Percentiles rank a stretch among this genome's conserved stretches.
These are phyloP conservation scores for Drosophila stalkeri DNA, from an alignment of 2,888 invertebrate species.

Conservation along the genomic window DNA sequence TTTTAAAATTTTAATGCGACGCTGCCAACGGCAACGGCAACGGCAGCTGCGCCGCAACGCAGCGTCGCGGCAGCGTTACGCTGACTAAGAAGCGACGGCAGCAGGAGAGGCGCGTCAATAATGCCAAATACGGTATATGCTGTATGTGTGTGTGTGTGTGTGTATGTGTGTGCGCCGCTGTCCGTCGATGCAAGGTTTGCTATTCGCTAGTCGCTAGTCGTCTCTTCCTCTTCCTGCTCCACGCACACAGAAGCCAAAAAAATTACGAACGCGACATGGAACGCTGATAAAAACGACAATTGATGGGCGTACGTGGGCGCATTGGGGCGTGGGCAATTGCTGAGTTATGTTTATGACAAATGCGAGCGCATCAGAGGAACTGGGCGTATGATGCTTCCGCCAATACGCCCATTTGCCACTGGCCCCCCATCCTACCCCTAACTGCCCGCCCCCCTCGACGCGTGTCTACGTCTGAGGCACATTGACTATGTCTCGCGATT, in stretches of 20 bases:
- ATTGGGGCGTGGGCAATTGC: slow-evolving; percentile 79
- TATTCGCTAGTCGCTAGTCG: not conserved
- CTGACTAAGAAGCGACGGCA: slow-evolving; percentile 60
- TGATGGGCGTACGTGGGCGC: slow-evolving; percentile 78
- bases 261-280: slow-evolving; percentile 72
- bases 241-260: slow-evolving; percentile 47
- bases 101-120: slow-evolving; percentile 46
- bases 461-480: too few relatives aligned
- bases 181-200: slow-evolving; percentile 17
- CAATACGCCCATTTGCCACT: slow-evolving; percentile 14
- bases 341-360: slow-evolving; percentile 81
- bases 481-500: not conserved
- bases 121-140: slow-evolving; percentile 43
- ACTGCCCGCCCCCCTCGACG: not conserved
- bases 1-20: slow-evolving; percentile 74
- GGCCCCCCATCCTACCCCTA: too few relatives aligned
- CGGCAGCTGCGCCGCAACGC: slow-evolving; percentile 17
- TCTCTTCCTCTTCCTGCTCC: not conserved
- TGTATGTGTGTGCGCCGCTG: slow-evolving; percentile 15
- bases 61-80: slow-evolving; percentile 40
- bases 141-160: not conserved
- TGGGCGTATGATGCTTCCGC: slow-evolving; percentile 40
- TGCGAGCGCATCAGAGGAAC: slow-evolving; percentile 47
- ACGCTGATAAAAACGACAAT: slow-evolving; percentile 79
- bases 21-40: slow-evolving; percentile 45